Evolutionary conservation across 2,113 vertebrate species (phyloP).

Genomic region (Arenaria interpres): DNA sequence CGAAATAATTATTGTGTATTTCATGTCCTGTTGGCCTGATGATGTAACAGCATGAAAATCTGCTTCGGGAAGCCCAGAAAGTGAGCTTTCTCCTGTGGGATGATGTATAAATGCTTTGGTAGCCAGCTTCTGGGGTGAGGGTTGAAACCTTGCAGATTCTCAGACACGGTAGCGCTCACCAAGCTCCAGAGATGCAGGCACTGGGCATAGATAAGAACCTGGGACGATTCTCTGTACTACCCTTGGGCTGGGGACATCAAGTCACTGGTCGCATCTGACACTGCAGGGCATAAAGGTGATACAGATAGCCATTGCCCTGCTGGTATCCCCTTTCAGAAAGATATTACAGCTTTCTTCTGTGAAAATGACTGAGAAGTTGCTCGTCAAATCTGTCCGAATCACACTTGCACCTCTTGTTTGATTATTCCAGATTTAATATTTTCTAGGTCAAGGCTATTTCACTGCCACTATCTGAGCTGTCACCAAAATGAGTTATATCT

Average conservation of each 20-base stretch:
- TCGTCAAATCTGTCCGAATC: neutral
- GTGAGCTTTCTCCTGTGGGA: neutral
- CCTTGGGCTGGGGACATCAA: neutral
- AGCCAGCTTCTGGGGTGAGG: neutral
- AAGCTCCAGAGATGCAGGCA: neutral
- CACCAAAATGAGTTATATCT: slow-evolving; percentile 49
- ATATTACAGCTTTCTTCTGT: neutral
- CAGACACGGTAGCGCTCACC: neutral
- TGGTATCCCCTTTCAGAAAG: neutral
- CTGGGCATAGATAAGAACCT: neutral
- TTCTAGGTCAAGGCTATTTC: slow-evolving; percentile 34
- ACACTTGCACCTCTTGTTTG: neutral
- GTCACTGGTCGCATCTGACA: neutral
- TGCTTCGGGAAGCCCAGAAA: neutral
- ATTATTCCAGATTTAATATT: slow-evolving; percentile 41
- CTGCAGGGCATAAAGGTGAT: neutral
- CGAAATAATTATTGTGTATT: neutral
- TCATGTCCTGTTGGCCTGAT: neutral
- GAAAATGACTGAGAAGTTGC: neutral
- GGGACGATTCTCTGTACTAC: neutral
- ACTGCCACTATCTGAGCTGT: neutral
- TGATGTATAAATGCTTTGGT: neutral
- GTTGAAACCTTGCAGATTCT: neutral
- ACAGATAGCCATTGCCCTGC: neutral
- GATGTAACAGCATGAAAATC: neutral